phyloP scores from a whole-genome alignment of 2,888 invertebrate species.

The Eudasyphora cyanicolor region DNA sequence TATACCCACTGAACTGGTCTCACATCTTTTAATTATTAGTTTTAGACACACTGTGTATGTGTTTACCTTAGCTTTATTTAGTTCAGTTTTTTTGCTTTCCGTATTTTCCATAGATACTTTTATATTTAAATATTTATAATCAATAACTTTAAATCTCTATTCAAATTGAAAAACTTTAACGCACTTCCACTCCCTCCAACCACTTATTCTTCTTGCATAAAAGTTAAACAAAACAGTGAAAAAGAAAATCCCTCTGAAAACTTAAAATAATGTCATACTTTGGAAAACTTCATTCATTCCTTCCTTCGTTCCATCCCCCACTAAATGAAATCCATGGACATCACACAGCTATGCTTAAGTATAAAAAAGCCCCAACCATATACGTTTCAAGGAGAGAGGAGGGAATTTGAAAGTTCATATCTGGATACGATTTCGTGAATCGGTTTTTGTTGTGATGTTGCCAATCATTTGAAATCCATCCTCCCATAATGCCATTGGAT shows the following conservation, averaged over 20 bases:
- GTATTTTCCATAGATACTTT: not conserved
- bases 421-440: slow-evolving; percentile 18
- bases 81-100: not conserved
- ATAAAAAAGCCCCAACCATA: not conserved
- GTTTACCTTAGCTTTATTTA: no score
- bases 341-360: not conserved
- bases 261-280: slow-evolving; percentile 43
- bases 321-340: slow-evolving; percentile 5
- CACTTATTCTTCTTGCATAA: not conserved
- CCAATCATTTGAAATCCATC: slow-evolving; percentile 53
- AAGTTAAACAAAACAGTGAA: slow-evolving; percentile 20
- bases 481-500: slow-evolving; percentile 47
- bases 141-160: slow-evolving; percentile 45
- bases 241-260: slow-evolving; percentile 46
- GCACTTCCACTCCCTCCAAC: not conserved
- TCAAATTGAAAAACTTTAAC: slow-evolving; percentile 64
- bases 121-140: slow-evolving; percentile 41
- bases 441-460: slow-evolving; percentile 39
- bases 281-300: slow-evolving; percentile 35
- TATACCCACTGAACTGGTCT: no score
- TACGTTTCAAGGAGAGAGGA: not conserved
- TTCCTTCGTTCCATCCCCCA: not conserved
- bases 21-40: no score
- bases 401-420: slow-evolving; percentile 43
- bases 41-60: no score